phyloP scores from a whole-genome alignment of 2,888 invertebrate genomes.

The Suillia variegata region DNA sequence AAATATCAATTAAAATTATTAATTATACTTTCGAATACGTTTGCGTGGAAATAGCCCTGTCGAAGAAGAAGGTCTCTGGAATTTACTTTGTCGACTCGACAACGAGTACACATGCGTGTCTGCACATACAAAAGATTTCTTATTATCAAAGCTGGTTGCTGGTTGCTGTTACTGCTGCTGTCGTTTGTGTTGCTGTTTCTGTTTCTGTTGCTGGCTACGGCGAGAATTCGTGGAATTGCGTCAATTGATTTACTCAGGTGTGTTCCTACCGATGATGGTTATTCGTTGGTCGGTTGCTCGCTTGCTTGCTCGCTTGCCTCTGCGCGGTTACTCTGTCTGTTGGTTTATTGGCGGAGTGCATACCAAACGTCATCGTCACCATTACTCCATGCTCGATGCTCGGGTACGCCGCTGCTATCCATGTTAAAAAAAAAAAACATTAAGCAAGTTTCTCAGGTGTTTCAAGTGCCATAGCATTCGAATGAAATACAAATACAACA shows the following conservation, averaged over 20 bases:
- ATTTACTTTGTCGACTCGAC: neutral
- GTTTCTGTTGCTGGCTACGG: slow-evolving; percentile 40
- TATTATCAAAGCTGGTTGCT: slow-evolving; percentile 16
- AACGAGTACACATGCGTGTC: neutral
- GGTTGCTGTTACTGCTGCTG: slow-evolving; percentile 23
- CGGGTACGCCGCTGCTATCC: too few species aligned
- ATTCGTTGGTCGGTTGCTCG: neutral
- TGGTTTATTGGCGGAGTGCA: neutral
- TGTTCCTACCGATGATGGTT: slow-evolving; percentile 34
- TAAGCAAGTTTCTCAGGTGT: slow-evolving; percentile 53
- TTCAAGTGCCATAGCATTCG: slow-evolving; percentile 39
- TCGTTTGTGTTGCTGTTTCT: slow-evolving; percentile 28
- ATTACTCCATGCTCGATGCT: neutral
- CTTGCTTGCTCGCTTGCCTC: neutral
- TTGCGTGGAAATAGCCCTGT: too few species aligned
- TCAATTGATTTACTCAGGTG: slow-evolving; percentile 63
- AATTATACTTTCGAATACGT: too few species aligned
- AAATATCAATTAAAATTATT: too few species aligned
- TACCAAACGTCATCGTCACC: slow-evolving; percentile 3
- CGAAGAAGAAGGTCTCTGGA: neutral
- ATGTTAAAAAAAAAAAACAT: slow-evolving; percentile 51
- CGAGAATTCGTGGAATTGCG: slow-evolving; percentile 58
- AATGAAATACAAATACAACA: neutral
- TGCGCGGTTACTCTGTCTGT: neutral
- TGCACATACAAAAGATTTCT: slow-evolving; percentile 1